Evolutionary conservation across 2,888 invertebrate genomes (phyloP).

Genomic region (Trisateles emortualis): DNA sequence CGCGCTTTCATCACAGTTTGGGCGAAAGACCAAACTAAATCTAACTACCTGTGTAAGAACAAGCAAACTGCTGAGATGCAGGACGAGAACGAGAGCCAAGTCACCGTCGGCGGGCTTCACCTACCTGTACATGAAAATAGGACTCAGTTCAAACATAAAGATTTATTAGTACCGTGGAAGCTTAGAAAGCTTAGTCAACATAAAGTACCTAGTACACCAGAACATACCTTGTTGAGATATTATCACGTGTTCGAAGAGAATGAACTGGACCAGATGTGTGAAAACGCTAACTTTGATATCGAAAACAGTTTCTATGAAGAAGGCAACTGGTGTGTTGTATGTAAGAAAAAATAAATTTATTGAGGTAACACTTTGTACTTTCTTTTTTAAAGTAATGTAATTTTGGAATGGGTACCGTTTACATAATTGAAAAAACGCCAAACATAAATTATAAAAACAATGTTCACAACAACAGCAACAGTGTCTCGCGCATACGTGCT

Average conservation of each 20-base stretch:
- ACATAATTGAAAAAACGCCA: conserved; percentile 65
- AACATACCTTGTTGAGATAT: conserved; percentile 91
- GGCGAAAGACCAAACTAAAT: conserved; percentile 95
- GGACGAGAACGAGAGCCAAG: conserved; percentile 43
- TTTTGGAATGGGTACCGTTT: conserved; percentile 57
- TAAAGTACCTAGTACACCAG: conserved; percentile 65
- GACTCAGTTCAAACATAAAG: conserved; percentile 95
- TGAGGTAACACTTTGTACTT: conserved; percentile 65
- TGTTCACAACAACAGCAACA: conserved; percentile 42
- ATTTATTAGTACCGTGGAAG: conserved; percentile 98
- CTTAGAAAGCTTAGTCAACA: conserved; percentile 75
- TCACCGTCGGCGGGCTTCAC: conserved; percentile 61
- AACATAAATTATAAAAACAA: conserved; percentile 60
- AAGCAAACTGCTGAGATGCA: conserved; percentile 50
- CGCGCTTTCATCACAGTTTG: conserved; percentile 96
- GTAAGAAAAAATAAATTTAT: conserved; percentile 86
- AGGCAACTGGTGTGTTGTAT: conserved; percentile 97
- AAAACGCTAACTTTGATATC: conserved; percentile 84
- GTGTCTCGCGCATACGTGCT: conserved; percentile 44
- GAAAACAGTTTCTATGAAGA: conserved; percentile 95
- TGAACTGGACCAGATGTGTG: conserved; percentile 91
- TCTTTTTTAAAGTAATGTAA: conserved; percentile 50
- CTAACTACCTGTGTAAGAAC: conserved; percentile 76
- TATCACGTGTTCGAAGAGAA: conserved; percentile 97
- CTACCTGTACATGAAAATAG: conserved; percentile 96